Base-by-base conservation (phyloP, 2,888 invertebrate species). In the Pyrocoelia pectoralis region DNA sequence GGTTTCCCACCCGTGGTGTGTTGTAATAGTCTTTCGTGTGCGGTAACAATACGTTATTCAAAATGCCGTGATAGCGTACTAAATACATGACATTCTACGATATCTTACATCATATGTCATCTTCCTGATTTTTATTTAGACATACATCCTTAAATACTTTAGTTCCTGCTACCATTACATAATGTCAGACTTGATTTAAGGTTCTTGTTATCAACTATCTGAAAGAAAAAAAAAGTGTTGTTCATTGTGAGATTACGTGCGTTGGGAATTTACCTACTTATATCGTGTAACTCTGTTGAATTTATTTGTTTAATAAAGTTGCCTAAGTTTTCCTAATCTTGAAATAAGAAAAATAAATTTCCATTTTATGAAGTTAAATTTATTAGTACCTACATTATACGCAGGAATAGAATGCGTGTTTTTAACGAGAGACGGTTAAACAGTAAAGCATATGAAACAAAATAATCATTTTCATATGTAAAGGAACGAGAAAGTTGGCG, bases 1-100 rank as follows among this genome's bases (percentile, higher is more conserved):
- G 17, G 46, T 46, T 46, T 46, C 18, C 18, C 46, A 46, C 46
- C 46, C 46, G 33, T n/a, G 33, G 33, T 33, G 33, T 33, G 33
- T 17, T 46, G 46, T 46, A 46, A 46, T 46, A 46, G 10, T 46
- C 9, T 46, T 46, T 17, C 18, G 46, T 18, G 46, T 18, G 46
- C 10, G 17, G n/a, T 17, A 46, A 46, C 46, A 15, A 46, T 46
- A 17, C 46, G n/a, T 46, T 17, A 46, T 46, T 46, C 17, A 46
- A 10, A 46, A 17, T 46, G 46, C 15, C 46, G 17, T 46, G 46
- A 46, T 46, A 46, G 10, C 33, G 33, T 17, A 46, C 46, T 18
- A 46, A 46, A 46, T 46, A 17, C 18, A 17, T 46, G 15, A 46
- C 46, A 46, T 15, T 46, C 15, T 46, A 17, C 46, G 46, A 17